phyloP scores from a whole-genome alignment of 35 echinoderm and acorn worm genomes.

The Lytechinus pictus region DNA sequence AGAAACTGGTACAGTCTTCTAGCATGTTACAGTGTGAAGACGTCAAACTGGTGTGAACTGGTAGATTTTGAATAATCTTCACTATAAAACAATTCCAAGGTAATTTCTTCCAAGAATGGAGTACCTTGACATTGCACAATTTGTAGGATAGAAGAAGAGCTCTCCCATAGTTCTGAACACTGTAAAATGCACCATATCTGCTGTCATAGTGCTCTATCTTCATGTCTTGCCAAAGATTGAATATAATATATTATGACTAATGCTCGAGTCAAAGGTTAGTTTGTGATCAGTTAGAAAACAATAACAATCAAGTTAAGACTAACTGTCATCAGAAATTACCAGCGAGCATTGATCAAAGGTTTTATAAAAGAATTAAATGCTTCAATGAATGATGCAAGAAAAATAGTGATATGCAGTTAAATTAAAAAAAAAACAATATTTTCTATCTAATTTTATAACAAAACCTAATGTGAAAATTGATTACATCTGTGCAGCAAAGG shows the following conservation, averaged over 20 bases:
- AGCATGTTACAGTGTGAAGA: slow-evolving; percentile 17
- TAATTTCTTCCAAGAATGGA: neutral
- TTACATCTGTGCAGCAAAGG: neutral
- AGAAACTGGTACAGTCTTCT: neutral
- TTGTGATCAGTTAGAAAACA: neutral
- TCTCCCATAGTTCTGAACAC: neutral
- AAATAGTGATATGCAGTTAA: neutral
- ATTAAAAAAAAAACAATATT: neutral
- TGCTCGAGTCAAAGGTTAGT: neutral
- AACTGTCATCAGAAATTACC: neutral
- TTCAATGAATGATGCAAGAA: neutral
- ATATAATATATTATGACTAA: neutral
- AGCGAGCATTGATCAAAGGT: neutral
- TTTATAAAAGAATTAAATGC: neutral
- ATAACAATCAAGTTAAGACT: neutral
- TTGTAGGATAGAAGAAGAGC: neutral
- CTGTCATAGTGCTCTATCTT: neutral
- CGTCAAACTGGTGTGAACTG: neutral
- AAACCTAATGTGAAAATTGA: neutral
- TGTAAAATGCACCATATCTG: neutral
- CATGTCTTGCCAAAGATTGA: slow-evolving; percentile 1
- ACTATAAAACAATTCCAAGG: neutral
- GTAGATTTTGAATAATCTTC: neutral
- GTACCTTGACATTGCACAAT: neutral
- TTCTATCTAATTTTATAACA: neutral